Base-by-base conservation (phyloP, 2,888 invertebrate species). In the Eupithecia subfuscata region DNA sequence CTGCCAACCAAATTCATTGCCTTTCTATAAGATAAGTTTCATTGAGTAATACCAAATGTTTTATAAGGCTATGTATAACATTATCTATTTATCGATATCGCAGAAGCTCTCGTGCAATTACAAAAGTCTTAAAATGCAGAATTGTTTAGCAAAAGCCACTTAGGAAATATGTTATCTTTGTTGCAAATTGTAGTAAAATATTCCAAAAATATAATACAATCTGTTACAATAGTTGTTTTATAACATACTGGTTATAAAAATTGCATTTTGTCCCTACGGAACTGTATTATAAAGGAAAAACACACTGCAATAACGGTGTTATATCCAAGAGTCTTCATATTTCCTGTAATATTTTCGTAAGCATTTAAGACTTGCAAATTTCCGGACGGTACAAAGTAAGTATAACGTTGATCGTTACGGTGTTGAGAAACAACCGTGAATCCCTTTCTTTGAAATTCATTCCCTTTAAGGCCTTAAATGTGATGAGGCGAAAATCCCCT, bases 351-450 rank as follows among this genome's bases (percentile, higher is more conserved):
- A 60, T 12, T 25, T 60, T 25, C n/a, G 52, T 60, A 0, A 22
- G 60, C 60, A 60, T 60, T 60, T 25, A 60, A 60, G 60, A 60
- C 60, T 25, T 60, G 60, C 40, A 18, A 67, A 67, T 67, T 67
- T 37, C 40, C n/a, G 65, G 37, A 40, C 40, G 12, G 40, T 37
- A 25, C 60, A 40, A 67, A 67, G 37, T 40, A 18, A 12, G 37
- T 37, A 67, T n/a, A 11, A 37, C 65, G 40, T 25, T 60, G 5
- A 22, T 60, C 60, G 60, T 60, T 60, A 67, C 37, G 65, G 65
- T 67, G n/a, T 6, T 37, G 65, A n/a, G n/a, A n/a, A 37, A 37
- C 18, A 40, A 12, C 40, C 40, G 64, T 34, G 64, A 34, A 65
- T 65, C 37, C 65, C 37, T n/a, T 65, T 37, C n/a, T n/a, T 40